Base-by-base conservation (phyloP, 2,888 invertebrate species). In the Coelopa pilipes region DNA sequence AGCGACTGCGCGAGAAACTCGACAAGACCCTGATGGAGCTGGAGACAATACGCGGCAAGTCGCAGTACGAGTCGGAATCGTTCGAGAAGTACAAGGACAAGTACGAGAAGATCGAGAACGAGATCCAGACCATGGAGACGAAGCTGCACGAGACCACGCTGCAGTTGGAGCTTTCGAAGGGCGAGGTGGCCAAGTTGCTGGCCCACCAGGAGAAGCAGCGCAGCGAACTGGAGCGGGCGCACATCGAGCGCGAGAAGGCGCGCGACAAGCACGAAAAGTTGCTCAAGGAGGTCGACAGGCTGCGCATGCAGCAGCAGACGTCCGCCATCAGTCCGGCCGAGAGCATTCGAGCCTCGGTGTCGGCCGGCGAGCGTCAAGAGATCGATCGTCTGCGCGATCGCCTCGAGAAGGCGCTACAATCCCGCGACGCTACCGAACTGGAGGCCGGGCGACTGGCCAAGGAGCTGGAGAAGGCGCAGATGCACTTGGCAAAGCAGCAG, bases 181-280 rank as follows among this genome's bases (percentile, higher is more conserved):
- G 92, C 70, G 96, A 96, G 86, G 92, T 93, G 17, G 90, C 91
- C 49, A 96, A 96, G 87, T 89, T 93, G 21, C 90, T 91, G 78
- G 91, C 91, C 57, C 90, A 91, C 57, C 93, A 96, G 85, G 96
- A 96, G 80, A 94, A 94, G 83, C 93, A 94, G 85, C 90, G 94
- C 57, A 89, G 90, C 77, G 95, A 96, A 82, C 89, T 95, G 81
- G 96, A 95, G 86, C 90, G 95, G 63, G 93, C 95, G 79, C 93
- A 94, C 83, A 95, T 96, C 85, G 96, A 96, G 88, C 93, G 94
- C 81, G 96, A 96, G 85, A 96, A 96, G 89, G 92, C 95, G 77
- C 91, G 94, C 80, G 96, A 96, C 82, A 90, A 95, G 77, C 93
- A 95, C 85, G 96, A 96, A 84, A 95, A 95, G 88, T 88, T 95